These are phyloP conservation scores for Caenorhabditis brenneri DNA, from an alignment of 1,140 invertebrate species.

Conservation along the genomic window DNA sequence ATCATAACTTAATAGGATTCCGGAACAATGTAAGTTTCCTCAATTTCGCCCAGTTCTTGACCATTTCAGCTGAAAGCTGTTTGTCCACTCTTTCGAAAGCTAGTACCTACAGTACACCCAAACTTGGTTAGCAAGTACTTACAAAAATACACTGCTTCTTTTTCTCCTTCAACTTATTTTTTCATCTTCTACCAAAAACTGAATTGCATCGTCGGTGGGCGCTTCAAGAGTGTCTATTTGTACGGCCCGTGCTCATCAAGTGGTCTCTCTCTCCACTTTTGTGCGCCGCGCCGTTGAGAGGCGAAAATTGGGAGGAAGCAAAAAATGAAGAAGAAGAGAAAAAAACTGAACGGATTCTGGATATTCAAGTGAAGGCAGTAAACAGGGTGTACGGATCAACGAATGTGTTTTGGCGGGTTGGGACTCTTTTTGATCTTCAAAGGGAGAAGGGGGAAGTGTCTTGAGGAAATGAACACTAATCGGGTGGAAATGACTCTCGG, in stretches of 20 bases:
- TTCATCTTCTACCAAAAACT: conserved; percentile 38
- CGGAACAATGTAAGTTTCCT: too few relatives aligned
- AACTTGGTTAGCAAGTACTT: conserved; percentile 34
- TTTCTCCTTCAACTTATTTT: background rate
- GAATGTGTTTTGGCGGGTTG: background rate
- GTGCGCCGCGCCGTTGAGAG: conserved; percentile 34
- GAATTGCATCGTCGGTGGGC: background rate
- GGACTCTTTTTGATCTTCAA: background rate
- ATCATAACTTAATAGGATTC: too few relatives aligned
- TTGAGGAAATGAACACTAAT: conserved; percentile 33
- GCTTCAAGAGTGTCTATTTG: conserved; percentile 38
- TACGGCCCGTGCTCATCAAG: conserved; percentile 39
- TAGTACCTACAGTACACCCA: conserved; percentile 4
- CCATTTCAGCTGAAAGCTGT: too few relatives aligned
- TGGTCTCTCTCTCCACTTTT: conserved; percentile 21
- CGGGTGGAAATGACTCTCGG: conserved; percentile 36
- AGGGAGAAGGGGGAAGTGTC: background rate
- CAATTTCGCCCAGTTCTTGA: too few relatives aligned
- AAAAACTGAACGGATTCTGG: background rate
- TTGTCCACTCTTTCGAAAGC: too few relatives aligned
- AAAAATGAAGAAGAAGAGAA: background rate
- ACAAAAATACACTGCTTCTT: conserved; percentile 5
- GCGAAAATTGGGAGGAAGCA: background rate
- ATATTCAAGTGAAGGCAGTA: conserved; percentile 2
- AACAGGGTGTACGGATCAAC: conserved; percentile 40